Evolutionary conservation across 2,888 invertebrate species (phyloP).

Genomic region (Amblyjoppa fuscipennis): DNA sequence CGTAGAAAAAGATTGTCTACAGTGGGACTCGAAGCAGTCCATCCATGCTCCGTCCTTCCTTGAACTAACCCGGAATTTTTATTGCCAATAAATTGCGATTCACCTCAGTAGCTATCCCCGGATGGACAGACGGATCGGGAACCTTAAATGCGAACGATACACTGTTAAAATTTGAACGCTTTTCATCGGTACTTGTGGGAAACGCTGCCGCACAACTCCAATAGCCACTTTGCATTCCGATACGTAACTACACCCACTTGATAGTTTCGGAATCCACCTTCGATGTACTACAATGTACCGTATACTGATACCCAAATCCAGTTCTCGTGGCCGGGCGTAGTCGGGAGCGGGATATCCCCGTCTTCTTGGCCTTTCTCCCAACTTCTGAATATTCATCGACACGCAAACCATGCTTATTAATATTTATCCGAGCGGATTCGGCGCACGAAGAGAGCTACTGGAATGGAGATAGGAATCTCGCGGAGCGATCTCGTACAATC

Average conservation of each 20-base stretch:
- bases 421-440: constrained; percentile 75
- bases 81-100: too few relatives aligned
- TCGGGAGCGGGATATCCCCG: constrained; percentile 19
- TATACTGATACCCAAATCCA: background rate
- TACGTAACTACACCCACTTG: background rate
- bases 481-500: constrained; percentile 49
- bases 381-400: constrained; percentile 77
- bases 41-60: too few relatives aligned
- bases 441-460: constrained; percentile 40
- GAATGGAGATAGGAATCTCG: constrained; percentile 17
- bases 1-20: too few relatives aligned
- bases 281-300: background rate
- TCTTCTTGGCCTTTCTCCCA: constrained; percentile 61
- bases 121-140: too few relatives aligned
- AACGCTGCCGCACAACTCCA: background rate
- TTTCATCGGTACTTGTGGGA: background rate
- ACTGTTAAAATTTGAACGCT: too few relatives aligned
- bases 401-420: constrained; percentile 74
- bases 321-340: background rate
- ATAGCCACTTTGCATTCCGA: background rate
- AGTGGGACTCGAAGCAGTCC: too few relatives aligned
- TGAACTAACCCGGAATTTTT: too few relatives aligned
- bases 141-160: too few relatives aligned
- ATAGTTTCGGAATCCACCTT: constrained; percentile 5
- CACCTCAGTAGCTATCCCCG: too few relatives aligned